Evolutionary conservation across 1,140 invertebrate species (phyloP).

Genomic region (Coptotermes formosanus): DNA sequence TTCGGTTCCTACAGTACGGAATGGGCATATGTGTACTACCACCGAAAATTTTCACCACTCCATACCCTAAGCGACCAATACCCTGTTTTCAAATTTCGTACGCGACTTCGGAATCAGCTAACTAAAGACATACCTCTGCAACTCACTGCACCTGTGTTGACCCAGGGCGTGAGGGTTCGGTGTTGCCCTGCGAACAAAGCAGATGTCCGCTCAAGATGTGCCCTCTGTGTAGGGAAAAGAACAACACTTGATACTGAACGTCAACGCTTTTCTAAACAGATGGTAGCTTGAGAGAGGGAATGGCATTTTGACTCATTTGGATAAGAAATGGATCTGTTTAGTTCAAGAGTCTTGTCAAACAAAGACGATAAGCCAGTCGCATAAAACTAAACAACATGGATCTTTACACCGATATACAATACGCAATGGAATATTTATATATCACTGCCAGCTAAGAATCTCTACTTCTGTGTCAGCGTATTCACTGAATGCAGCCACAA

Average conservation of each 20-base stretch:
- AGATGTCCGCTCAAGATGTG: neutral
- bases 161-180: neutral
- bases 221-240: neutral
- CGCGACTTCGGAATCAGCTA: too few species aligned
- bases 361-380: neutral
- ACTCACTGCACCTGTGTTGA: neutral
- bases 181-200: neutral
- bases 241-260: neutral
- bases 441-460: too few species aligned
- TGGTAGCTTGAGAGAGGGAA: neutral
- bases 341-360: too few species aligned
- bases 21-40: too few species aligned
- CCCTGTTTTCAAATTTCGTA: too few species aligned
- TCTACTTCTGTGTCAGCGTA: too few species aligned
- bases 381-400: neutral
- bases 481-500: too few species aligned
- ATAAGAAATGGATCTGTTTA: slow-evolving; percentile 17
- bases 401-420: neutral
- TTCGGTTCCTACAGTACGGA: too few species aligned
- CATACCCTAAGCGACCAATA: too few species aligned
- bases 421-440: neutral
- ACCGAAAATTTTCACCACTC: too few species aligned
- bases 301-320: neutral
- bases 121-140: neutral
- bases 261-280: neutral